Evolutionary conservation across 2,797 vertebrate genomes (phyloP), one percentile per base, ranked within the genome.

Genomic region (Agapornis canus): DNA sequence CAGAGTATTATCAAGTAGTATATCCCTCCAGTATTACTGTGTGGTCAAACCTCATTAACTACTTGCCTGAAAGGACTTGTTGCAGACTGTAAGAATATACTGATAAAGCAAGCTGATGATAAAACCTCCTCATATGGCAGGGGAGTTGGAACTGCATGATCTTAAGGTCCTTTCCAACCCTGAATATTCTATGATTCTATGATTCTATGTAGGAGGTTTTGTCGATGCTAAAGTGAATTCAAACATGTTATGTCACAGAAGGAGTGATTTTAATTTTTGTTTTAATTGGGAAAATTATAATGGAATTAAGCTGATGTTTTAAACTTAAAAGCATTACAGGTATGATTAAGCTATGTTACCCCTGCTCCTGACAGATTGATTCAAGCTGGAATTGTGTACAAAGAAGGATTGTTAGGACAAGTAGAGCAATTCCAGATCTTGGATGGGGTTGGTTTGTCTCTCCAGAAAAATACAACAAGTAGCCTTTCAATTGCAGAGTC

Each of bases 1-100:
- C n/a, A 35, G 47, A 65, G 61, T 27, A 10, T 82, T 82, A 40
- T 13, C 0, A 0, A 81, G 59, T 27, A 56, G 47, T 6, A 31
- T 6, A 31, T 82, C 66, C 42, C 60, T 47, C 47, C 47, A 70
- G 83, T 90, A 82, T 63, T 73, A 32, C 60, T 66, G 47, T 47
- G 59, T 89, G 78, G 71, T 89, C 83, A 91, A 56, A 91, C 64
- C 43, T 89, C 59, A 84, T 72, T 93, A 85, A 76, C 47, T 77
- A 6, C 40, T 85, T 73, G 69, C 69, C 42, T 47, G 65, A 80
- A 92, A 75, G 57, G 45, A 63, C 57, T 87, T 68, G 48, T 47
- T 64, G 39, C 70, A 66, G 82, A 43, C 42, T 37, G 19, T 35
- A 35, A 73, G 52, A 85, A 57, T 39, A 18, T 32, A 43, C 51